A percentile compares a stretch with the other conserved stretches of the same genome.
These are phyloP conservation scores for Pangasius sanitwongsei DNA, from an alignment of 2,797 vertebrate species.

Conservation along the genomic window DNA sequence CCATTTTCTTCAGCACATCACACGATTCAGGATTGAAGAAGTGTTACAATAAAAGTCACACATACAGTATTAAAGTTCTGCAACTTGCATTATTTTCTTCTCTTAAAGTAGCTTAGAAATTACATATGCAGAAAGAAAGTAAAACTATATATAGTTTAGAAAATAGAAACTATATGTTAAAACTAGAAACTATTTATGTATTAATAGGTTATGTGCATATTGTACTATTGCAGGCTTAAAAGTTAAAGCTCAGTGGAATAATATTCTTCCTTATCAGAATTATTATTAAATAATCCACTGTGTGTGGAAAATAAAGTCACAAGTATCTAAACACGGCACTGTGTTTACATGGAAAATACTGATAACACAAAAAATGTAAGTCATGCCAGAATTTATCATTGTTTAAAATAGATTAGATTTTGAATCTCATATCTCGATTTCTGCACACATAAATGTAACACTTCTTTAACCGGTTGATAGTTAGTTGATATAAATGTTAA, in stretches of 20 bases:
- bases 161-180: not conserved
- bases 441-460: not conserved
- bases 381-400: not conserved
- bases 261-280: not conserved
- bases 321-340: not conserved
- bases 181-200: not conserved
- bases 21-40: not conserved
- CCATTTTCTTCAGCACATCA: not conserved
- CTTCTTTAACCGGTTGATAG: too few relatives aligned
- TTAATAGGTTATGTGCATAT: not conserved
- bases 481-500: not conserved
- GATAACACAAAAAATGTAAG: constrained; percentile 12
- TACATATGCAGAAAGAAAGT: not conserved
- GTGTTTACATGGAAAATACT: constrained; percentile 7
- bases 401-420: constrained; percentile 19
- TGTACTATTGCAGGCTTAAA: not conserved
- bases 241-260: not conserved
- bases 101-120: not conserved
- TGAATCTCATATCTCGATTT: not conserved
- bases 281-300: not conserved
- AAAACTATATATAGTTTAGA: not conserved
- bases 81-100: not conserved
- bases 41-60: not conserved
- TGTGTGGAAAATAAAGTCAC: constrained; percentile 3
- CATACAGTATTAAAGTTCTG: not conserved